Evolutionary conservation across 2,888 invertebrate genomes (phyloP), one percentile per base, ranked within the genome.

Genomic region (Vesta saturnalis): DNA sequence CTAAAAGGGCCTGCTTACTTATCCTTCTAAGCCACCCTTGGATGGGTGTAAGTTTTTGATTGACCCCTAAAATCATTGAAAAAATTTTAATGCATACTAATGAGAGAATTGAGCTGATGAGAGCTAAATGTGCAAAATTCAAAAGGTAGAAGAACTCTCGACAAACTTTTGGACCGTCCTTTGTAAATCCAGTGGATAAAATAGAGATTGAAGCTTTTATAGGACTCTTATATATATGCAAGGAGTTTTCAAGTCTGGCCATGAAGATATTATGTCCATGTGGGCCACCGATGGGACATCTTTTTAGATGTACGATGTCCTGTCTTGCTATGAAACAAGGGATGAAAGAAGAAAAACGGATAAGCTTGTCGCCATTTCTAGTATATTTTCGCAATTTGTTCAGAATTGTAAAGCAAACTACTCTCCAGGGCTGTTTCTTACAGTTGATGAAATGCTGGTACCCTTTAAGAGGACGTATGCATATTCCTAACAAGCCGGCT

Each of bases 361-460:
- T n/a, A n/a, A n/a, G n/a, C n/a, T n/a, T n/a, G n/a, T n/a, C n/a
- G n/a, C n/a, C n/a, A n/a, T n/a, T n/a, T n/a, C n/a, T n/a, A n/a
- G n/a, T n/a, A n/a, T n/a, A n/a, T n/a, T n/a, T n/a, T n/a, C n/a
- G n/a, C n/a, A n/a, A n/a, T n/a, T n/a, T n/a, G n/a, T n/a, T n/a
- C n/a, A n/a, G n/a, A n/a, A n/a, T 10, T 56, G 18, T 52, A 14
- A 56, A 23, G 14, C n/a, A n/a, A n/a, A n/a, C n/a, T n/a, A n/a
- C n/a, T 10, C 22, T n/a, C 56, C 8, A 23, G 19, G 6, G 56
- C 19, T 21, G n/a, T n/a, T n/a, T n/a, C n/a, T n/a, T n/a, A n/a
- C n/a, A n/a, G n/a, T n/a, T n/a, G n/a, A n/a, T n/a, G 56, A 56
- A 56, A 56, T 61, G 49, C 49, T 61, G 18, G 49, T 52, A 23